Conservation (phyloP, 2,888 invertebrate species). For the Cremastinae sp. region DNA sequence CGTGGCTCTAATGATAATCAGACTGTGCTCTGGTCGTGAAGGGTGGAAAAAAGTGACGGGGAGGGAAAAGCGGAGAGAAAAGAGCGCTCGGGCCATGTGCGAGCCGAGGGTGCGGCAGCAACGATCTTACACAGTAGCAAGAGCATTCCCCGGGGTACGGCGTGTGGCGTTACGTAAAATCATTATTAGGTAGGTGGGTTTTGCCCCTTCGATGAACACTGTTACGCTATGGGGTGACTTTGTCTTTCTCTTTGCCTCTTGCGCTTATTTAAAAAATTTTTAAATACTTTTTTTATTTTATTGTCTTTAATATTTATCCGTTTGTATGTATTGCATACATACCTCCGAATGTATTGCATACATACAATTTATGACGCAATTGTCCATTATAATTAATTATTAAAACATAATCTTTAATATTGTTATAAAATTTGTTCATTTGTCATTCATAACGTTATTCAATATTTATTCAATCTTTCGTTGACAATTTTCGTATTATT, state of each 20-base stretch:
- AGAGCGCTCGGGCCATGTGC: slow-evolving; percentile 77
- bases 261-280: slow-evolving; percentile 75
- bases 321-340: slow-evolving; percentile 29
- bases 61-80: slow-evolving; percentile 21
- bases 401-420: no score
- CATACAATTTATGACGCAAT: no score
- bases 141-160: slow-evolving; percentile 78
- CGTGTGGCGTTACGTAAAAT: slow-evolving; percentile 80
- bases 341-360: no score
- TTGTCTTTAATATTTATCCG: no score
- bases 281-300: slow-evolving; percentile 78
- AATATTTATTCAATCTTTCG: no score
- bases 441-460: no score
- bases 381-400: no score
- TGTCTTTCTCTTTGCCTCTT: slow-evolving; percentile 31
- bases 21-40: slow-evolving; percentile 51
- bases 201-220: slow-evolving; percentile 60
- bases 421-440: no score
- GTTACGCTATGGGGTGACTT: slow-evolving; percentile 38
- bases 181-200: slow-evolving; percentile 76
- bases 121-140: slow-evolving; percentile 49
- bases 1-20: slow-evolving; percentile 77
- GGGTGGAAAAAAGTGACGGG: neutral
- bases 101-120: slow-evolving; percentile 78
- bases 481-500: no score